Conservation (phyloP, 2,113 vertebrate genomes). For the Oceanites oceanicus region DNA sequence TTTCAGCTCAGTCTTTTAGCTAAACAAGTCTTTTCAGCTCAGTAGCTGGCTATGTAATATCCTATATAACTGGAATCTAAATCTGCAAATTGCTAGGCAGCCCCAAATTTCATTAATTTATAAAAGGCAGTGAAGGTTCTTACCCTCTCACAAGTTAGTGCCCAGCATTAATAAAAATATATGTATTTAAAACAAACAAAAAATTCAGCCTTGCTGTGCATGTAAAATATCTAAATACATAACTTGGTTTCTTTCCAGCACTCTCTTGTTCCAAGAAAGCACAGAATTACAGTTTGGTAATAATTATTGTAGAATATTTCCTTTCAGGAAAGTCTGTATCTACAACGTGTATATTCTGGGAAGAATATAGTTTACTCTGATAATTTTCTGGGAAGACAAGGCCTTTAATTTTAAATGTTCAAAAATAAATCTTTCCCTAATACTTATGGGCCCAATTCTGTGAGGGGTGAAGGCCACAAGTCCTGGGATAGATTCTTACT, state of each 20-base stretch:
- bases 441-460: background rate
- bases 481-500: background rate
- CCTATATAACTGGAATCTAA: slow-evolving; percentile 11
- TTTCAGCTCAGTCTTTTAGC: slow-evolving; percentile 2
- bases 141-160: background rate
- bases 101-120: background rate
- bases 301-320: slow-evolving; percentile 53
- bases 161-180: background rate
- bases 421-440: slow-evolving; percentile 28
- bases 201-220: background rate
- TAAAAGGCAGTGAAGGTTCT: background rate
- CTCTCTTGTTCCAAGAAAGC: slow-evolving; percentile 16
- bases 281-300: slow-evolving; percentile 29
- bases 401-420: slow-evolving; percentile 43
- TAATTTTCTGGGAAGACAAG: slow-evolving; percentile 55
- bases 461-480: background rate
- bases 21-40: slow-evolving; percentile 16
- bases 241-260: background rate
- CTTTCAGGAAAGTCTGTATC: slow-evolving; percentile 37
- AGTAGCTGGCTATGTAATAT: background rate
- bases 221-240: slow-evolving; percentile 1
- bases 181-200: background rate
- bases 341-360: slow-evolving; percentile 35
- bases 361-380: slow-evolving; percentile 47
- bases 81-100: background rate